Base-by-base conservation (phyloP, 2,113 vertebrate genomes). In the Psophia crepitans region DNA sequence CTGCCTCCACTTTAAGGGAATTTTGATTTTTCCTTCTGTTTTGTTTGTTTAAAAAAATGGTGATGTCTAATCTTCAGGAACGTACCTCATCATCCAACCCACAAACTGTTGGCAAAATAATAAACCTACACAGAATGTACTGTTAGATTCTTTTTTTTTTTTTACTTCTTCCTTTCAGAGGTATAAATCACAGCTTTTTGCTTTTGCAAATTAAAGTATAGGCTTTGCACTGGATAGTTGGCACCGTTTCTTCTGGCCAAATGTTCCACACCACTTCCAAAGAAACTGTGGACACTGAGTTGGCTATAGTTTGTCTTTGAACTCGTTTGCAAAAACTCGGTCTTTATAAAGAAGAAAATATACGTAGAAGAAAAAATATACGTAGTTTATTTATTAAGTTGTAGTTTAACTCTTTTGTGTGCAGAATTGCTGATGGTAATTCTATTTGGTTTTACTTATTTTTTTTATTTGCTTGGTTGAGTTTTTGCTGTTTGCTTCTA, bases 31-130 rank as follows among this genome's bases (percentile, higher is more conserved):
- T 90, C 93, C 95, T 96, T 73, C 94, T 97, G 87, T 97, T 97
- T 96, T 97, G 92, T 95, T 97, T 97, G 89, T 95, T 97, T 95
- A 66, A 94, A 96, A 97, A 82, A 95, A 90, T 81, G 75, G 84
- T 98, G 97, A 97, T 96, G 97, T 98, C 96, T 98, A 97, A 98
- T 97, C 96, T 97, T 94, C 46, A 97, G 98, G 97, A 98, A 98
- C 68, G 97, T 93, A 85, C 74, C 76, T 85, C 96, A 87, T 94
- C 71, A 49, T 98, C 98, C 98, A 98, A 96, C 95, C 96, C 98
- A 66, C 98, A 96, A 93, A 88, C 87, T 94, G 51, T 75, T 98
- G 97, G 98, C 97, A 97, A 95, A 96, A 95, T 95, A 94, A 33
- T 95, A 94, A 96, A 57, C 61, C 74, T 94, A 97, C 97, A 98